These are phyloP conservation scores for Hylaeus volcanicus DNA, from an alignment of 1,140 invertebrate genomes.

Conservation along the genomic window DNA sequence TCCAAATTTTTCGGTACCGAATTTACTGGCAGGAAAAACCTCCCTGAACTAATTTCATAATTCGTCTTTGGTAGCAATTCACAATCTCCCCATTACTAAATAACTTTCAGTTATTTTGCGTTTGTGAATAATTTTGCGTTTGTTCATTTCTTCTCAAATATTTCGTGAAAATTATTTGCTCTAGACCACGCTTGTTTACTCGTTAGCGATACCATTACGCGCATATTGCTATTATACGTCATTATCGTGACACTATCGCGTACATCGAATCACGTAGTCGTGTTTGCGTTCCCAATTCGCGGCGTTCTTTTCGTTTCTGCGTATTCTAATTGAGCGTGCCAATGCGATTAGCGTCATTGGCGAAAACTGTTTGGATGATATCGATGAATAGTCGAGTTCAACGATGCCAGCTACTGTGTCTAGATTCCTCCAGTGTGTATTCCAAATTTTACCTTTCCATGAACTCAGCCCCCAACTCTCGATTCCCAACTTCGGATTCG, in stretches of 20 bases:
- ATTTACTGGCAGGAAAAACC: too few species aligned
- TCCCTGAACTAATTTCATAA: too few species aligned
- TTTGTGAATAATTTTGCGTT: too few species aligned
- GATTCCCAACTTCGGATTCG: neutral
- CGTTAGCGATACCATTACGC: neutral
- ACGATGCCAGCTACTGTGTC: neutral
- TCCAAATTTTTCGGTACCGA: too few species aligned
- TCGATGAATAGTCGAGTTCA: constrained; percentile 27
- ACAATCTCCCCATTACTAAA: too few species aligned
- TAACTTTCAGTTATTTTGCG: too few species aligned
- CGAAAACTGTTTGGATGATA: constrained; percentile 10
- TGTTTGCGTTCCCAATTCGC: constrained; percentile 5
- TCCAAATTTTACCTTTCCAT: too few species aligned
- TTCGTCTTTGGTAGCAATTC: too few species aligned
- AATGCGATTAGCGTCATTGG: constrained; percentile 18
- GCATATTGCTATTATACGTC: neutral
- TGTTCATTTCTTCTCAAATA: too few species aligned
- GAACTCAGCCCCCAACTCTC: too few species aligned
- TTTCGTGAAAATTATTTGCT: too few species aligned
- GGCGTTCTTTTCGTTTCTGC: neutral
- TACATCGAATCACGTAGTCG: neutral
- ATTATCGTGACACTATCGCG: neutral
- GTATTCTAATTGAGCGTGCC: constrained; percentile 43
- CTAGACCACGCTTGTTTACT: neutral
- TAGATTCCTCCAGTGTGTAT: neutral